Base-by-base conservation (phyloP, 53 echinoderm and acorn worm species). In the Holothuria scabra region DNA sequence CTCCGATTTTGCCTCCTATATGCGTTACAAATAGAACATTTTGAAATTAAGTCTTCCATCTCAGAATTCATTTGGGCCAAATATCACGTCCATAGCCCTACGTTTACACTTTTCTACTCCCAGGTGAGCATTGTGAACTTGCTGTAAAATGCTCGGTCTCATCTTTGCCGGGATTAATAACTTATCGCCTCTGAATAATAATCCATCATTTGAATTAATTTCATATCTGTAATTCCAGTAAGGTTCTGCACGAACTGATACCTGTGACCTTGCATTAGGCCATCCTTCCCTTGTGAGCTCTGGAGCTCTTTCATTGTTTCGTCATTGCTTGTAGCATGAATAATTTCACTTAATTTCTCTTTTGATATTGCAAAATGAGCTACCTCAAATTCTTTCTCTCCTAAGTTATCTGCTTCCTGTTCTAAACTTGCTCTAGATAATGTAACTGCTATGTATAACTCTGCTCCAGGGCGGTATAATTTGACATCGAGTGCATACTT, bases 191-290 rank as follows among this genome's bases (percentile, higher is more conserved):
- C 61, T 83, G 19, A 87, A 75, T 2, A 87, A 31, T 5, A 91
- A 48, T 6, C 61, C 71, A 37, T 87, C 91, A 16, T 71, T 75
- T 16, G 63, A 16, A 33, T 66, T 78, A n/a, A 91, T 60, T 22
- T 79, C 87, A 56, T 91, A 59, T 23, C 81, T 66, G 57, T 67
- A 67, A 12, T 88, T 46, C 80, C 88, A 91, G 33, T 88, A 91
- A 37, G 46, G 84, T 23, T 37, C 48, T 24, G 52, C 84, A 28
- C 24, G 8, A 5, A 7, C 22, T 7, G 62, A 14, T 61, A 26
- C 28, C 28, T 28, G 5, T 69, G 46, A 12, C 22, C 44, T 80
- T 8, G 49, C 3, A 21, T 79, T 68, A 7, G 86, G 86, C 86
- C 86, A 86, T 20, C 67, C 67, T 4, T 65, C 33, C 6, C 10